phyloP scores from a whole-genome alignment of 2,888 invertebrate genomes.

The Augochlorella aurata region DNA sequence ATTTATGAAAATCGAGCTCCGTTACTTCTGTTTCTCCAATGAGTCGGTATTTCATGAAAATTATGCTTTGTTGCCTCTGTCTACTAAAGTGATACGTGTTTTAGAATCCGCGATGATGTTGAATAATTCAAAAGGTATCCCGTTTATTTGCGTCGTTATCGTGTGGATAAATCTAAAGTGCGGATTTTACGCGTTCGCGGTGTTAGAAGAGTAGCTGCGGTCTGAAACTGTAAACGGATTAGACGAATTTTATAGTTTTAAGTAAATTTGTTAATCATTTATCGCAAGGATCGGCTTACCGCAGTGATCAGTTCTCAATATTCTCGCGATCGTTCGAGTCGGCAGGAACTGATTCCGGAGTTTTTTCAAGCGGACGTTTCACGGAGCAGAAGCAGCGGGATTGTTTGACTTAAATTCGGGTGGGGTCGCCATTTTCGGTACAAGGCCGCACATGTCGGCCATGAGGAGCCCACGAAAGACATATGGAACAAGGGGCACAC shows the following conservation, averaged over 20 bases:
- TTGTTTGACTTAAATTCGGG: constrained; percentile 35
- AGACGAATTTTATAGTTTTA: too few relatives aligned
- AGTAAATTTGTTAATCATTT: too few relatives aligned
- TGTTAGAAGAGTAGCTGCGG: too few relatives aligned
- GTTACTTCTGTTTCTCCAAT: not conserved
- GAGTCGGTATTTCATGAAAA: not conserved
- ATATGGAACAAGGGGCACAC: constrained; percentile 39
- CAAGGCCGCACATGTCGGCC: constrained; percentile 47
- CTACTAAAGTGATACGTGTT: too few relatives aligned
- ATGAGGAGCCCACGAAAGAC: constrained; percentile 24
- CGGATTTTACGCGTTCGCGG: too few relatives aligned
- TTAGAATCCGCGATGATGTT: not conserved
- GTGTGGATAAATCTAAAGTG: too few relatives aligned
- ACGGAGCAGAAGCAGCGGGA: constrained; percentile 14
- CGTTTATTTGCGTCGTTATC: not conserved
- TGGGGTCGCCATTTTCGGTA: constrained; percentile 52
- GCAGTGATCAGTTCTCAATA: too few relatives aligned
- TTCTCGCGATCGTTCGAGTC: too few relatives aligned
- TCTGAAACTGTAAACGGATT: too few relatives aligned
- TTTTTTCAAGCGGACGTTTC: not conserved
- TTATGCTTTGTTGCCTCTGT: too few relatives aligned
- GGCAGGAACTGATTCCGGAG: not conserved
- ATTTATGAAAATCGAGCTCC: not conserved
- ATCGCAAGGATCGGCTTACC: too few relatives aligned
- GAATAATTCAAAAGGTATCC: not conserved